Conservation (phyloP, 1,140 invertebrate genomes). For the Teleopsis dalmanni region DNA sequence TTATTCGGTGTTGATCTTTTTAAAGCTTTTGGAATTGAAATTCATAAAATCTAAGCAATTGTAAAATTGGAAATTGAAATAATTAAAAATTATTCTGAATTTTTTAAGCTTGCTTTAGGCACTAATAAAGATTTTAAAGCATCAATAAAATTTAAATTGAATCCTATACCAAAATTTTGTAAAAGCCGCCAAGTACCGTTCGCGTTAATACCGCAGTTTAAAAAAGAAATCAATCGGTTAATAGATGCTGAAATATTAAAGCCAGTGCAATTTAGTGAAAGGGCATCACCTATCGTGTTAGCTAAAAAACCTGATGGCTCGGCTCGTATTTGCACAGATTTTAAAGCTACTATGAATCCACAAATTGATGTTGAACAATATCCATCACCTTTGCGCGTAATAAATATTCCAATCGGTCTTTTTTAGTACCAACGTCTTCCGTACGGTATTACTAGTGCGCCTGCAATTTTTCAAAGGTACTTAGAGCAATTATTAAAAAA, state of each 20-base stretch:
- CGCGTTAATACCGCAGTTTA: conserved; percentile 22
- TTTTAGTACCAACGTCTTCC: conserved; percentile 43
- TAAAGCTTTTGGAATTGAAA: conserved; percentile 2
- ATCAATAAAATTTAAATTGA: conserved; percentile 2
- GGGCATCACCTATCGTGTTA: conserved; percentile 41
- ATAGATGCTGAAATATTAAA: conserved; percentile 15
- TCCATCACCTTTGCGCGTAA: conserved; percentile 29
- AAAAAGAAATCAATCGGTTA: conserved; percentile 21
- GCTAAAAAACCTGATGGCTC: conserved; percentile 43
- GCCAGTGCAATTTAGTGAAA: conserved; percentile 23
- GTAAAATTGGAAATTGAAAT: background rate
- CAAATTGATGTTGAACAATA: conserved; percentile 30
- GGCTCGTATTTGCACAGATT: conserved; percentile 46
- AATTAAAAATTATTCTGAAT: background rate
- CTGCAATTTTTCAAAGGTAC: conserved; percentile 34
- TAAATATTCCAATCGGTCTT: conserved; percentile 31
- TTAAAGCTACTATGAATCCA: conserved; percentile 25
- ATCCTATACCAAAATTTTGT: conserved; percentile 7
- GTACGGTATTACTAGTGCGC: conserved; percentile 37
- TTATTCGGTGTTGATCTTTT: background rate
- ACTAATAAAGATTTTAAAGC: conserved; percentile 4
- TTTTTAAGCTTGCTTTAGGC: background rate
- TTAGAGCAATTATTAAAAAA: conserved; percentile 27
- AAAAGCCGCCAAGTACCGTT: conserved; percentile 16
- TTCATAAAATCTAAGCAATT: conserved; percentile 1